These are phyloP conservation scores for Porphyrio hochstetteri DNA, from an alignment of 2,113 vertebrate species.

Conservation along the genomic window DNA sequence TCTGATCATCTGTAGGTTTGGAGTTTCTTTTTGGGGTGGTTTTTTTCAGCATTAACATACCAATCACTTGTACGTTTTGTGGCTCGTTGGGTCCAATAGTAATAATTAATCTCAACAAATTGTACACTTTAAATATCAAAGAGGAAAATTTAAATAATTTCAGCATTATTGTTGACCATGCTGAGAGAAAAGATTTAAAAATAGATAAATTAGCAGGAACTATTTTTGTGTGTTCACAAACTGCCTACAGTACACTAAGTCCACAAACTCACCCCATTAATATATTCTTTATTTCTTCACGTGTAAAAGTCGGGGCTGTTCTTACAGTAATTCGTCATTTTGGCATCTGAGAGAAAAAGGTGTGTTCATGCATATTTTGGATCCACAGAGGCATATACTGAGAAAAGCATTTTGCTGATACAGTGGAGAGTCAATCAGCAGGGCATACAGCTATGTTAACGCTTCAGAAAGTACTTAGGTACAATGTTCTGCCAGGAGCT, in stretches of 20 bases:
- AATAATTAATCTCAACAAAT: background rate
- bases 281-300: background rate
- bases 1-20: background rate
- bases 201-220: background rate
- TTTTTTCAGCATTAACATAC: background rate
- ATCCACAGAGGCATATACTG: background rate
- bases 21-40: background rate
- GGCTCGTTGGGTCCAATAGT: background rate
- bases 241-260: background rate
- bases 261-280: background rate
- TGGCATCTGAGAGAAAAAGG: background rate
- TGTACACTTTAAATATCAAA: background rate
- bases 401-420: background rate
- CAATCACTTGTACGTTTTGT: background rate
- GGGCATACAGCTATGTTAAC: background rate
- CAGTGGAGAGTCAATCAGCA: background rate
- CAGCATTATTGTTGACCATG: background rate
- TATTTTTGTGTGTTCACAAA: background rate
- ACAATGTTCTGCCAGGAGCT: background rate
- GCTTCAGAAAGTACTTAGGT: background rate
- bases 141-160: background rate
- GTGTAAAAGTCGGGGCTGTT: background rate
- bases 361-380: fast-evolving
- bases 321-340: background rate
- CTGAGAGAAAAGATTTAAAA: background rate